Conservation (phyloP, 2,113 vertebrate species). For the Sinocyclocheilus maitianheensis region DNA sequence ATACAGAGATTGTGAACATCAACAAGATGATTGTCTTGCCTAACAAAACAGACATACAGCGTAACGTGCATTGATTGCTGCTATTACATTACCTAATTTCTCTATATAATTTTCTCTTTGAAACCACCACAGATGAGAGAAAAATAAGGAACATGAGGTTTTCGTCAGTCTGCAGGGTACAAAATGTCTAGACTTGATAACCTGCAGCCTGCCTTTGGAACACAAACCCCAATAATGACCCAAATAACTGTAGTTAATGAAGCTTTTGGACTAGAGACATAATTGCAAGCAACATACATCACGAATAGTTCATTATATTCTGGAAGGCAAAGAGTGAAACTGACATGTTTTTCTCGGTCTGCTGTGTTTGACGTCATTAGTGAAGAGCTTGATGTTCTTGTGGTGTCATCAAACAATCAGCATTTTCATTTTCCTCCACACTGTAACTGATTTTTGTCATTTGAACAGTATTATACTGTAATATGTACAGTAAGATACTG, state of each 20-base stretch:
- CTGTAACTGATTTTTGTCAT: too few species aligned
- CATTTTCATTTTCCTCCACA: neutral
- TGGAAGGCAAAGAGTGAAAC: neutral
- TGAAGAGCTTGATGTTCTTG: neutral
- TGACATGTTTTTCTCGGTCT: neutral
- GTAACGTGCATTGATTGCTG: neutral
- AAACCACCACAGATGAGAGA: neutral
- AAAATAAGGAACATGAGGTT: neutral
- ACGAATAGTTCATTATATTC: neutral
- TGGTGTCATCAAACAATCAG: constrained; percentile 4
- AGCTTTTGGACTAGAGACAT: constrained; percentile 8
- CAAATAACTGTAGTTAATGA: neutral
- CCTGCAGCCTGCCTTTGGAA: neutral
- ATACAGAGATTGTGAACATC: neutral
- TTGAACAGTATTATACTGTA: too few species aligned
- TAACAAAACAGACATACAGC: neutral
- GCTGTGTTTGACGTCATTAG: constrained; percentile 1
- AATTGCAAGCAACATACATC: neutral
- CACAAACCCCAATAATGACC: neutral
- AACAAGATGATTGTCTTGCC: neutral
- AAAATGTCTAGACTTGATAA: neutral
- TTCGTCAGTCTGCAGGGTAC: neutral
- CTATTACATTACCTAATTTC: neutral
- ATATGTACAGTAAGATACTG: too few species aligned
- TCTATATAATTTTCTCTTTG: neutral